Base-by-base conservation (phyloP, 2,797 vertebrate species). In the Notolepis coatsorum region DNA sequence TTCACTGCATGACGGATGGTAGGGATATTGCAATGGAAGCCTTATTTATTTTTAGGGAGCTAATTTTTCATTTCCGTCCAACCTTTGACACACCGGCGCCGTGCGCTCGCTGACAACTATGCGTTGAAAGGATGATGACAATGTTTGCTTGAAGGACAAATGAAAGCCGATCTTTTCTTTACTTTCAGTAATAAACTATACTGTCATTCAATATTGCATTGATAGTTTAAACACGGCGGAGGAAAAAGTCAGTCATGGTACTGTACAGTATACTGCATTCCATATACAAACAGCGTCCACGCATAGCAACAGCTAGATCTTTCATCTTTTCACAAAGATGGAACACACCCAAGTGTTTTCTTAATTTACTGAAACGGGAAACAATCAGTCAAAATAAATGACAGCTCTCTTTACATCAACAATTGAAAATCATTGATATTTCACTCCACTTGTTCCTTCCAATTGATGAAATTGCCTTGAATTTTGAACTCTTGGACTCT, bases 31-130 rank as follows among this genome's bases (percentile, higher is more conserved):
- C 23, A 28, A 35, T 24, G 30, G 20, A 61, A 54, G 30, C 41
- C 23, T 33, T 31, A 71, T 79, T 75, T 68, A 45, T 72, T 68
- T 68, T 57, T 47, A 28, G 48, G 72, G 58, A 47, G 50, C 62
- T 35, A 3, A 66, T 84, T 56, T 67, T 62, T 64, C 56, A 62
- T 60, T 67, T 25, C 42, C 3, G 62, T 61, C n/a, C 35, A 35
- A 46, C 54, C 51, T 68, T 55, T 66, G 68, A 65, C 48, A 74
- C 6, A 15, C 41, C n/a, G 17, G 27, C 21, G 30, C 21, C 31
- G 42, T 65, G 37, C 33, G 43, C 58, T 61, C 56, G 53, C 65
- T 65, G 7, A 59, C 49, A 61, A 63, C 66, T 52, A 52, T 41
- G 20, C 39, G 18, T 12, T 55, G 35, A 54, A 54, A 33, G 39